A percentile compares a stretch with the other conserved stretches of the same genome.
These are phyloP conservation scores for Sminthurinus aureus DNA, from an alignment of 2,888 invertebrate genomes.

Conservation along the genomic window DNA sequence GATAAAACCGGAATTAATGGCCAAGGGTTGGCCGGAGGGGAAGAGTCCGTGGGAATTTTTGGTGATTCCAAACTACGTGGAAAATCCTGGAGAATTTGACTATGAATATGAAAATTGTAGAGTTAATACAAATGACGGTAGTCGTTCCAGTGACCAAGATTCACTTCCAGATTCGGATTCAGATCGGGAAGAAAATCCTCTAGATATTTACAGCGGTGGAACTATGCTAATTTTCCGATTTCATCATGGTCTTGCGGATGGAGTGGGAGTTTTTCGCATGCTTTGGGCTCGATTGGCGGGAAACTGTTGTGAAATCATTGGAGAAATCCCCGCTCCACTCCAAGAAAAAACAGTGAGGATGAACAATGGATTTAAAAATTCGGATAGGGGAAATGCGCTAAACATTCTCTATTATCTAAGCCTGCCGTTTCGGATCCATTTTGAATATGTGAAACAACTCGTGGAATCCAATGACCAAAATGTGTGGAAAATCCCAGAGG, in stretches of 20 bases:
- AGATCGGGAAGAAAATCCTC: not conserved
- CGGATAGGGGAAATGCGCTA: not conserved
- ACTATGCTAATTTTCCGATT: constrained; percentile 25
- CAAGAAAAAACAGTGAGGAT: not conserved
- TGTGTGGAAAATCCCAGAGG: constrained; percentile 29
- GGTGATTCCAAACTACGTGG: constrained; percentile 21
- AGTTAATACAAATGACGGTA: not conserved
- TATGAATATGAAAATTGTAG: not conserved
- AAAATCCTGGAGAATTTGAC: not conserved
- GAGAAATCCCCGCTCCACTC: not conserved
- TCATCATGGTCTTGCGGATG: constrained; percentile 36
- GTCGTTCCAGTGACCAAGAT: not conserved
- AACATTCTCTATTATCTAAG: constrained; percentile 2
- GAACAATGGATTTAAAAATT: not conserved
- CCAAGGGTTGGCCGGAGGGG: constrained; percentile 4
- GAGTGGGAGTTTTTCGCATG: constrained; percentile 28
- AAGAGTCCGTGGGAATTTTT: constrained; percentile 38
- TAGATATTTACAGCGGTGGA: not conserved
- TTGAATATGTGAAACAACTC: constrained; percentile 15
- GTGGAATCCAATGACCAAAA: constrained; percentile 28
- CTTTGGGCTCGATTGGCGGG: constrained; percentile 27
- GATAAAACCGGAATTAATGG: constrained; percentile 10
- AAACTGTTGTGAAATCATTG: not conserved
- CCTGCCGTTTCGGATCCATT: constrained; percentile 11
- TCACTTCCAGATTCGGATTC: not conserved